Evolutionary conservation across 92 coral and sea anemone genomes (phyloP).

Genomic region (Actinernus sp.): DNA sequence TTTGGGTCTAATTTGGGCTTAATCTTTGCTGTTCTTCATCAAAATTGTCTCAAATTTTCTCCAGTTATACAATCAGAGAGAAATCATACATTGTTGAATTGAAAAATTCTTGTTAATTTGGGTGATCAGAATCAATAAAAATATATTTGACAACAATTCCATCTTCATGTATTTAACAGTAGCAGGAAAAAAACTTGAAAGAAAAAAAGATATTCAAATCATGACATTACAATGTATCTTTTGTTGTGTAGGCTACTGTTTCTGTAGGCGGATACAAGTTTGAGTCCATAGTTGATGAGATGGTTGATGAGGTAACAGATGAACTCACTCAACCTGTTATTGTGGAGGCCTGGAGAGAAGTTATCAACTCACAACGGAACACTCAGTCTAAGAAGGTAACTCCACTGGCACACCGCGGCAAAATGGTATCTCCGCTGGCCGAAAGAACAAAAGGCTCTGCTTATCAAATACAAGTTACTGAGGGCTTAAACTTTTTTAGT

Average conservation of each 20-base stretch:
- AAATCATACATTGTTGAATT: too few relatives aligned
- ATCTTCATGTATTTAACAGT: background rate
- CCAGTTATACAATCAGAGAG: too few relatives aligned
- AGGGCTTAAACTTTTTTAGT: too few relatives aligned
- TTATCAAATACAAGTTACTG: too few relatives aligned
- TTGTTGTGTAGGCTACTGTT: conserved; percentile 41
- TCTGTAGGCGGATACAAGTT: conserved; percentile 46
- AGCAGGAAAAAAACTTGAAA: background rate
- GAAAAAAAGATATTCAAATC: background rate
- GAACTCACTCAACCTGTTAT: conserved; percentile 42
- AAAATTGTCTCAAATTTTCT: too few relatives aligned
- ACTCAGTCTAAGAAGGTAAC: conserved; percentile 45
- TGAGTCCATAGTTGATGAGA: conserved; percentile 43
- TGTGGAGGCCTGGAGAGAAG: conserved; percentile 65
- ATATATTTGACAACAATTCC: background rate
- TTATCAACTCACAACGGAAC: conserved; percentile 15
- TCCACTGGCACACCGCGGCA: background rate
- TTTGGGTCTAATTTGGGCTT: too few relatives aligned
- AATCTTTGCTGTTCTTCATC: too few relatives aligned
- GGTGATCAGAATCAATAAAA: too few relatives aligned
- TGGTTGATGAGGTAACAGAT: conserved; percentile 62
- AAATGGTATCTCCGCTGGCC: too few relatives aligned
- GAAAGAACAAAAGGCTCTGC: too few relatives aligned
- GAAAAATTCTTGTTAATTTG: too few relatives aligned
- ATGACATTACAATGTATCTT: background rate